Evolutionary conservation across 2,888 invertebrate species (phyloP), one percentile per base, ranked within the genome.

Genomic region (Drosophila vallismaia): DNA sequence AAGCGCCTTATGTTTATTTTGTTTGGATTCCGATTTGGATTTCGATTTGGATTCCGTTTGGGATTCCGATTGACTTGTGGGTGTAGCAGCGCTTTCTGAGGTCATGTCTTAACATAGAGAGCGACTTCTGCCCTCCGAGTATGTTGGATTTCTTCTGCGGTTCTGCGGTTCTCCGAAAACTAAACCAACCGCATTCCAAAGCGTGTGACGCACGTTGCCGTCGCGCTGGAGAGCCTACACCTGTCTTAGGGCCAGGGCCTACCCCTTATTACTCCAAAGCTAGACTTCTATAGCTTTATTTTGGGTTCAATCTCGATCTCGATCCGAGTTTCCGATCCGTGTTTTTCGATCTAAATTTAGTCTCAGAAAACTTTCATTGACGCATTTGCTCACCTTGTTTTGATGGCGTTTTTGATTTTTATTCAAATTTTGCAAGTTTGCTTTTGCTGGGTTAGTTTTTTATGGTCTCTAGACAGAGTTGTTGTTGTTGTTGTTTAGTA

Each of bases 361-460:
- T 48, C 9, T 8, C 33, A 57, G 40, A 14, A 57, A 75, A 86
- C 86, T 86, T 86, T 86, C 86, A 81, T 81, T 86, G 81, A 81
- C 81, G 81, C 78, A 86, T 81, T 86, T 74, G 86, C 66, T 81
- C 81, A 81, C 81, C 81, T 86, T 84, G 87, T 86, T 84, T 77
- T 67, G 57, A 66, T 60, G 49, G 59, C 45, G n/a, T 44, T 54
- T 44, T 74, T 71, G 53, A 66, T 67, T 55, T 63, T 55, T 63
- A 70, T 67, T 67, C 9, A 67, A 57, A 67, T 69, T 52, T 12
- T 6, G 42, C 19, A 19, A 19, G 19, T 19, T 19, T 19, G 19
- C 19, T 19, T 64, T 49, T 53, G 48, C 29, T 49, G 45, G 63
- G 26, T 29, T 54, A 40, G 36, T 67, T 68, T 69, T 50, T 69